Evolutionary conservation across 2,797 vertebrate species (phyloP).

Genomic region (Esox lucius): DNA sequence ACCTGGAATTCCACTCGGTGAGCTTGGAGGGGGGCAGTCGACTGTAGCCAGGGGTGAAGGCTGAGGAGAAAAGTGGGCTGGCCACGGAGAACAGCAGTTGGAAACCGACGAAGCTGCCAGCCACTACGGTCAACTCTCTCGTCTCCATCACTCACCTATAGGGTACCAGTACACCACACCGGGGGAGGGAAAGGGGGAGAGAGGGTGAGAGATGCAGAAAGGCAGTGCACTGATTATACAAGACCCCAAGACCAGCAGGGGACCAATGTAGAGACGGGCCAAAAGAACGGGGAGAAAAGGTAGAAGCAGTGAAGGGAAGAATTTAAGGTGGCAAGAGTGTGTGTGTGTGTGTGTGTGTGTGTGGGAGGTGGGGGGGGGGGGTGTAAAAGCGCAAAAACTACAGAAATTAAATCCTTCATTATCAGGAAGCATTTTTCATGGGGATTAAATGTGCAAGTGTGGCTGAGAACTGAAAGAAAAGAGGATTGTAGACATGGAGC

Average conservation of each 20-base stretch:
- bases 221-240: conserved; percentile 46
- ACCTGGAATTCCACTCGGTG: conserved; percentile 87
- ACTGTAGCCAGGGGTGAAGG: conserved; percentile 64
- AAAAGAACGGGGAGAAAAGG: not conserved
- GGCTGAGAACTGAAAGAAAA: conserved; percentile 47
- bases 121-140: conserved; percentile 79
- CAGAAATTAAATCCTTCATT: not conserved
- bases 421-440: not conserved
- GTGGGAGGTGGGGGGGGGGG: too few species aligned
- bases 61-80: conserved; percentile 75
- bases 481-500: conserved; percentile 60
- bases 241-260: conserved; percentile 4
- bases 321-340: conserved; percentile 15
- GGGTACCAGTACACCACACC: not conserved
- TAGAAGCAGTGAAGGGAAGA: conserved; percentile 17
- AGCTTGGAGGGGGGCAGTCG: conserved; percentile 68
- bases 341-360: too few species aligned
- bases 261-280: not conserved
- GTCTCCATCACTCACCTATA: conserved; percentile 79
- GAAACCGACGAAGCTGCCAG: conserved; percentile 80
- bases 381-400: not conserved
- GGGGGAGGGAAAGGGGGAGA: conserved; percentile 14
- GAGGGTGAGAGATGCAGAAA: conserved; percentile 29
- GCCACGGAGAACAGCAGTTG: conserved; percentile 78
- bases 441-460: conserved; percentile 3